Evolutionary conservation across 1,140 invertebrate genomes (phyloP), one percentile per base, ranked within the genome.

Genomic region (Antheraea pernyi): DNA sequence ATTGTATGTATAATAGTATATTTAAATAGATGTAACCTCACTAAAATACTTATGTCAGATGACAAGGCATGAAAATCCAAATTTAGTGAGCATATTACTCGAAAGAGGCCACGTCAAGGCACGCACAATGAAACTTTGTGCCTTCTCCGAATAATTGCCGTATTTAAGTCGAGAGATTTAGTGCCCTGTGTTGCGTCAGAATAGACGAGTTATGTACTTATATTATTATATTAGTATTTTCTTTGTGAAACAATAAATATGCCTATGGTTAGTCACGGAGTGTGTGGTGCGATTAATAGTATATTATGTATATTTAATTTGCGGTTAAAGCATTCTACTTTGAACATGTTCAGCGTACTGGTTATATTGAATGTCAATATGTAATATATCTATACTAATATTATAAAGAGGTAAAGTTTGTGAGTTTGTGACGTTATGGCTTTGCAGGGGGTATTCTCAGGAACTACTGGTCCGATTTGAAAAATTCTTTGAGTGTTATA

Each of bases 51-150:
- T 77, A 78, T 76, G 76, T 78, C 67, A 68, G 76, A 88, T 88
- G 86, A 89, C 81, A 81, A 67, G 78, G 86, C 86, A 89, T 84
- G 85, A 88, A 85, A 82, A 83, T 84, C 82, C 78, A 78, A 84
- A 84, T 86, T 88, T 83, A 83, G 73, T 79, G 75, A 74, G 78
- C 79, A 79, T 82, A 70, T 69, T 75, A 66, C 39, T 70, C 70
- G 74, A 75, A 72, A 70, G 71, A 74, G 72, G 73, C 66, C 68
- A 70, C 72, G 76, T 70, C 71, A 73, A 76, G 65, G 67, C 75
- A 78, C 77, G 79, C 79, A 86, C 82, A 86, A 86, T 84, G 79
- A 80, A 81, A 77, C 75, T 74, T 70, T 77, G 75, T 86, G 81
- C 79, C 83, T 82, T 82, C 74, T 74, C 79, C 82, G 79, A 86